Evolutionary conservation across 2,797 vertebrate species (phyloP).

Genomic region (Craterocephalus amniculus): DNA sequence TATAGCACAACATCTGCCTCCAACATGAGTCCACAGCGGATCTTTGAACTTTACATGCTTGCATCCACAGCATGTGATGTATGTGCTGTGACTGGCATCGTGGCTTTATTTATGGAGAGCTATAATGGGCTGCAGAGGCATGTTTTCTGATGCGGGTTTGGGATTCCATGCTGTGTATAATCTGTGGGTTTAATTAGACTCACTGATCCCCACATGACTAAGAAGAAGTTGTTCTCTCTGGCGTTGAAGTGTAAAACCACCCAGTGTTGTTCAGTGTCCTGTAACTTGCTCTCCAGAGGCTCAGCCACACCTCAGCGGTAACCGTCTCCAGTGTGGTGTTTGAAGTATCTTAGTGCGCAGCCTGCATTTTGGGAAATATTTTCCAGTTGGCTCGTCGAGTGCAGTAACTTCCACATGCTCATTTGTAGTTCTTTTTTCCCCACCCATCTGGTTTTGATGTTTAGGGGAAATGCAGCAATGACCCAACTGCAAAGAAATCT

Average conservation of each 20-base stretch:
- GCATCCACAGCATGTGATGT: conserved; percentile 59
- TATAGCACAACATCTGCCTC: conserved; percentile 76
- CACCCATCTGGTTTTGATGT: conserved; percentile 62
- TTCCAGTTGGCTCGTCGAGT: conserved; percentile 33
- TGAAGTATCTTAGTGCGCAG: conserved; percentile 15
- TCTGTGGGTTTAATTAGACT: conserved; percentile 48
- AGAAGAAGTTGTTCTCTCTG: conserved; percentile 21
- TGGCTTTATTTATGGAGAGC: conserved; percentile 56
- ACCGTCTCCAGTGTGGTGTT: conserved; percentile 21
- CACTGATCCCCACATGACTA: conserved; percentile 44
- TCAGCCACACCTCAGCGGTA: conserved; percentile 26
- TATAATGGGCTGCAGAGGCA: conserved; percentile 59
- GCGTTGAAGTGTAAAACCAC: conserved; percentile 25
- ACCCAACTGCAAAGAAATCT: conserved; percentile 51
- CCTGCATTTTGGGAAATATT: conserved; percentile 38
- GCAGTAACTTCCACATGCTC: conserved; percentile 31
- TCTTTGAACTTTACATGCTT: conserved; percentile 76
- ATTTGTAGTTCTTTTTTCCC: conserved; percentile 31
- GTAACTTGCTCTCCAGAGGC: conserved; percentile 33
- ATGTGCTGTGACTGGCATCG: conserved; percentile 60
- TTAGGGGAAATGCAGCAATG: conserved; percentile 40
- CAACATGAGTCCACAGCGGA: conserved; percentile 68
- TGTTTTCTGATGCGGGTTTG: conserved; percentile 41
- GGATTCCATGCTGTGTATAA: conserved; percentile 34
- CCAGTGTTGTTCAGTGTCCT: conserved; percentile 17